Base-by-base conservation (phyloP, 2,113 vertebrate genomes). In the Plecotus auritus region DNA sequence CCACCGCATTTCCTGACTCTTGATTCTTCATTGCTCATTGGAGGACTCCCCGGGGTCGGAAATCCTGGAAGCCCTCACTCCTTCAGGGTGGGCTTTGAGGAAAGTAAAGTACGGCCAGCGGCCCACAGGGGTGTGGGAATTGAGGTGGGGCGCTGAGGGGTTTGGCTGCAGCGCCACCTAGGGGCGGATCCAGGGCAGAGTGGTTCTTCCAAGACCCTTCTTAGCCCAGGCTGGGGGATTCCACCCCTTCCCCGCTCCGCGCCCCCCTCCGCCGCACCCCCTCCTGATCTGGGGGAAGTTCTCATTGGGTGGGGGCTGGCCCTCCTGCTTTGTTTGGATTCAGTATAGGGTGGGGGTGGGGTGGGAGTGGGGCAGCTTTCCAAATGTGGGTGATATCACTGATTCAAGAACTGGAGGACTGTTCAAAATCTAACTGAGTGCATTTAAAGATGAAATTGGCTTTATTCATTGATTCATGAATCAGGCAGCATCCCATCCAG, bases 101-200 rank as follows among this genome's bases (percentile, higher is more conserved):
- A 51, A 73, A 82, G 61, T 20, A 6, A 23, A 23, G 18, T 10
- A 7, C 3, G 40, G 32, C 4, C 28, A 7, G 32, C 0, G 23
- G 37, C 9, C 5, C 5, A 3, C 0, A 2, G 7, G 4, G 10
- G 35, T 5, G 9, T 26, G 2, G 11, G 22, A 13, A 2, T 1
- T 2, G n/a, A 17, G 32, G 40, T 9, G 7, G 37, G n/a, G 66
- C 2, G 0, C 30, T 9, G 17, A 23, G 37, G 8, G 13, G 26
- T 13, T 69, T 5, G 6, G 35, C 5, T 28, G 45, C 35, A 17
- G 74, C 1, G 8, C 66, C 35, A 5, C 7, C 40, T 14, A 18
- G 45, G 28, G 67, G 66, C 5, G 0, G 30, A 0, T 22, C 0
- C 0, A 2, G 40, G 30, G 10, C 12, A 0, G 9, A 66, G 64